These are phyloP conservation scores for Trichogramma evanescens DNA, from an alignment of 2,888 invertebrate species.

Conservation along the genomic window DNA sequence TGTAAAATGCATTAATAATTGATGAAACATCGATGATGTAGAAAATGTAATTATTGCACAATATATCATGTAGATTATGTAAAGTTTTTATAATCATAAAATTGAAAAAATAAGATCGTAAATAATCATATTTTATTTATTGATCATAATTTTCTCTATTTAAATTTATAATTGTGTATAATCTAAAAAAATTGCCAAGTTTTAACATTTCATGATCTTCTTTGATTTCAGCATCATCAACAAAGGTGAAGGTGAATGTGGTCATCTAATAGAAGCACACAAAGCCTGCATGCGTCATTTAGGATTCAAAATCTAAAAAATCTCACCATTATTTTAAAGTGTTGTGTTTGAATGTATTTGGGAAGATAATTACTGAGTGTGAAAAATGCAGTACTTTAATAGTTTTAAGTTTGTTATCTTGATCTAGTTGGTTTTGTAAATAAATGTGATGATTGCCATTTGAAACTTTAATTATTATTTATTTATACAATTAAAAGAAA, in stretches of 20 bases:
- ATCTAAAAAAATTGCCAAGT: no score
- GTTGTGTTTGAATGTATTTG: background rate
- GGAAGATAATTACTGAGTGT: background rate
- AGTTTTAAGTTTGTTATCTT: slow-evolving; percentile 10
- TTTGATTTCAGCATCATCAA: slow-evolving; percentile 68
- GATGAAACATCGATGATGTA: background rate
- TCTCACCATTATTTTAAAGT: background rate
- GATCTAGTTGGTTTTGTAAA: slow-evolving; percentile 11
- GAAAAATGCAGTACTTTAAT: slow-evolving; percentile 5
- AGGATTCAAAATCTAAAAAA: slow-evolving; percentile 87
- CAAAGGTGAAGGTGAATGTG: slow-evolving; percentile 86
- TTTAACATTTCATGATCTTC: background rate
- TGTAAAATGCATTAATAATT: background rate
- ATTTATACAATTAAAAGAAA: slow-evolving; percentile 4
- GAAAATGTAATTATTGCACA: slow-evolving; percentile 4
- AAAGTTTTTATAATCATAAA: background rate
- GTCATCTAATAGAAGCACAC: slow-evolving; percentile 86
- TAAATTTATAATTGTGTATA: background rate
- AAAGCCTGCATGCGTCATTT: slow-evolving; percentile 92
- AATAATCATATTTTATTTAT: background rate
- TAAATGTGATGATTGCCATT: slow-evolving; percentile 3
- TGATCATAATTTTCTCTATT: background rate
- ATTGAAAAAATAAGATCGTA: background rate
- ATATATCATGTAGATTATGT: slow-evolving; percentile 3
- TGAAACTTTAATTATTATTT: background rate